phyloP scores from a whole-genome alignment of 2,888 invertebrate species.

The Empis livida region DNA sequence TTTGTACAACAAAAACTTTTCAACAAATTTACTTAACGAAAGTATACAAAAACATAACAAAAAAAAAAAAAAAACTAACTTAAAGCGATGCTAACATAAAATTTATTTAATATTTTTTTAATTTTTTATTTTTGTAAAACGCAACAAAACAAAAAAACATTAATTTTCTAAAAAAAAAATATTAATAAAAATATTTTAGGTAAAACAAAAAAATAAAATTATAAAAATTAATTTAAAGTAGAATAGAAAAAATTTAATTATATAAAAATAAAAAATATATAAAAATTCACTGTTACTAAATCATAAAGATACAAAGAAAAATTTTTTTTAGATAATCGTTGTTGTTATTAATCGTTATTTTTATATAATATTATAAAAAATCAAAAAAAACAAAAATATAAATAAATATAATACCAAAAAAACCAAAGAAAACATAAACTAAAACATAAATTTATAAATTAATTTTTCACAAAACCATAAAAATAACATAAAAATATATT shows the following conservation, averaged over 20 bases:
- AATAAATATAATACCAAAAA: background rate
- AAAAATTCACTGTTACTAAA: background rate
- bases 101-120: no score
- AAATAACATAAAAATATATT: background rate
- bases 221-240: background rate
- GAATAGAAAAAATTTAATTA: background rate
- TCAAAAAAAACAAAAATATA: background rate
- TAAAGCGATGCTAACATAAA: no score
- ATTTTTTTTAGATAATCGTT: slow-evolving; percentile 4
- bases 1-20: no score
- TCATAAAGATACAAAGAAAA: background rate
- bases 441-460: background rate
- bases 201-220: no score
- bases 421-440: background rate
- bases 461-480: background rate
- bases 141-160: background rate
- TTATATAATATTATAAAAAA: slow-evolving; percentile 5
- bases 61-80: no score
- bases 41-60: no score
- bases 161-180: no score
- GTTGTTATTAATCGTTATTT: slow-evolving; percentile 9
- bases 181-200: no score
- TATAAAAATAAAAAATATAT: background rate
- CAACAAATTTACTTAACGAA: no score
- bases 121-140: background rate